A percentile compares a stretch with the other conserved stretches of the same genome.
Conservation (phyloP, 2,113 vertebrate genomes). For the Clarias macrocephalus region DNA sequence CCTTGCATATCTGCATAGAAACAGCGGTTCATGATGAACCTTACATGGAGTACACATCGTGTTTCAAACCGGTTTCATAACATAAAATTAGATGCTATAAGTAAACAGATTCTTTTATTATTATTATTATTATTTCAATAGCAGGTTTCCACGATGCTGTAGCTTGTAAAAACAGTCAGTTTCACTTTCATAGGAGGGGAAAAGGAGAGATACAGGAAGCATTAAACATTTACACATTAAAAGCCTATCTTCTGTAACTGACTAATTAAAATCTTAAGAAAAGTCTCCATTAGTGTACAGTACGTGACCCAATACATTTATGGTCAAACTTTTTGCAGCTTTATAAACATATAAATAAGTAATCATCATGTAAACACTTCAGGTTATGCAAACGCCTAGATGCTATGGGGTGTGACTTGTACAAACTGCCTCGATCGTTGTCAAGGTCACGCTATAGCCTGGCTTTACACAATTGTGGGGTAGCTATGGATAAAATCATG, state of each 20-base stretch:
- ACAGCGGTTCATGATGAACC: background rate
- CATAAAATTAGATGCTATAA: background rate
- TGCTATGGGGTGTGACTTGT: background rate
- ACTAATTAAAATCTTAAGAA: background rate
- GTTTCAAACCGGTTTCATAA: background rate
- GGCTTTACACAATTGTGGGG: background rate
- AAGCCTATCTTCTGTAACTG: background rate
- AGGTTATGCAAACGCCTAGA: background rate
- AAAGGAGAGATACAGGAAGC: background rate
- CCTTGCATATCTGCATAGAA: too few species aligned
- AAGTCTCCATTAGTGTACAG: background rate
- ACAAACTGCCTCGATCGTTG: too few species aligned
- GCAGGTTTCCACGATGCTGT: background rate
- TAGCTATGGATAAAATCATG: background rate
- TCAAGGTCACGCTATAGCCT: background rate
- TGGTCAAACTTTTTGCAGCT: background rate
- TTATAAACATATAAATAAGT: background rate
- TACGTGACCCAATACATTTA: background rate
- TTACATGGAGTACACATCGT: background rate
- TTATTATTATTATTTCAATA: conserved; percentile 1
- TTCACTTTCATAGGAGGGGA: background rate
- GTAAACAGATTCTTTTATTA: background rate
- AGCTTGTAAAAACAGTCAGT: background rate
- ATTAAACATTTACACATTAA: background rate
- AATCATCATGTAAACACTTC: background rate